These are phyloP conservation scores for Penaeus monodon DNA, from an alignment of 2,888 invertebrate genomes.

Conservation along the genomic window DNA sequence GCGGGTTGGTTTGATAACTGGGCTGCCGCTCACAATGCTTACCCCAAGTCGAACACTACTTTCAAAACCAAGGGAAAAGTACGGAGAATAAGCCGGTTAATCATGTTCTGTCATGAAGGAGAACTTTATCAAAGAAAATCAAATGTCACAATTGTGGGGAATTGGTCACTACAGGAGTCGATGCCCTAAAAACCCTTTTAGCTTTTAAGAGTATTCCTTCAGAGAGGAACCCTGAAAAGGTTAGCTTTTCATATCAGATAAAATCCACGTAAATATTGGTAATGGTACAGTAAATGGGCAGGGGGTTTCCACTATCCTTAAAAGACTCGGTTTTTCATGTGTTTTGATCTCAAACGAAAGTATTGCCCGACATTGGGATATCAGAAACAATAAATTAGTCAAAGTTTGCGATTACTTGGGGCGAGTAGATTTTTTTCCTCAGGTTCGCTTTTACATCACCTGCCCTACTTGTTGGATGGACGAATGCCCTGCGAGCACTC, in stretches of 20 bases:
- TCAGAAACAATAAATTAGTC: background rate
- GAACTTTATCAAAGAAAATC: no score
- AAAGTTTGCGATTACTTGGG: conserved; percentile 1
- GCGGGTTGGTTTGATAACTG: conserved; percentile 14
- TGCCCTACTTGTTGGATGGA: conserved; percentile 4
- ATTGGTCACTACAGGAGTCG: no score
- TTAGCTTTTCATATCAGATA: background rate
- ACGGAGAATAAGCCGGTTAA: no score
- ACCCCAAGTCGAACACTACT: background rate
- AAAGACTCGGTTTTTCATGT: background rate
- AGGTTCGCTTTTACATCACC: background rate
- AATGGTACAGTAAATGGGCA: background rate
- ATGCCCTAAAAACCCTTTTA: no score
- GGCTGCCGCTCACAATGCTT: conserved; percentile 33
- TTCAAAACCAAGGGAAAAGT: no score
- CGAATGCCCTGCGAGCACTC: background rate
- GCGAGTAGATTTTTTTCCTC: background rate
- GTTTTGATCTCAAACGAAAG: conserved; percentile 11
- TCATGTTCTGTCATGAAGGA: no score
- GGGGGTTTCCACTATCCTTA: conserved; percentile 6
- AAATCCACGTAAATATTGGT: background rate
- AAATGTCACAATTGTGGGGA: no score
- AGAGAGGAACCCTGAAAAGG: no score
- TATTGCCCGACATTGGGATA: background rate
- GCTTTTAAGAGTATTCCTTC: no score